Percentiles rank a stretch among this genome's conserved stretches.
phyloP scores from a whole-genome alignment of 2,888 invertebrate species.

The Plutella xylostella region DNA sequence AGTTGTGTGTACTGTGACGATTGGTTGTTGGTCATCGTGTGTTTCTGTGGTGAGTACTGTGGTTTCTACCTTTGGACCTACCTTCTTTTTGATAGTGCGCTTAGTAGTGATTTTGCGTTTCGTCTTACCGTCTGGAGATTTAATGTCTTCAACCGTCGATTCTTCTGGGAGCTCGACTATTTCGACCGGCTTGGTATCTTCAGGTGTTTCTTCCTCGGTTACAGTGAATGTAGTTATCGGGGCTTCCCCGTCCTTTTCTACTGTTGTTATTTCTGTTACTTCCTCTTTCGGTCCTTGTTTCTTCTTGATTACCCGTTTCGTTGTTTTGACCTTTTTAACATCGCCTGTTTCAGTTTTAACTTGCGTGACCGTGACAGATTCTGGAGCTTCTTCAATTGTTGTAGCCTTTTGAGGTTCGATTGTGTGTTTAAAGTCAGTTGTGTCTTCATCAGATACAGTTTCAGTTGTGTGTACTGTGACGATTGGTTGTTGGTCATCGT shows the following conservation, averaged over 20 bases:
- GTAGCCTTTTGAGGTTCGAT: neutral
- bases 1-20: slow-evolving; percentile 20
- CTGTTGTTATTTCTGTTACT: slow-evolving; percentile 23
- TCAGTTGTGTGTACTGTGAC: slow-evolving; percentile 27
- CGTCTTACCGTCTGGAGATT: slow-evolving; percentile 22
- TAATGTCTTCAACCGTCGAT: slow-evolving; percentile 18
- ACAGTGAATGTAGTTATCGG: slow-evolving; percentile 13
- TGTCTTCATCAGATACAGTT: slow-evolving; percentile 19
- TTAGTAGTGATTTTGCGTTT: slow-evolving; percentile 26
- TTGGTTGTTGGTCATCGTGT: slow-evolving; percentile 29
- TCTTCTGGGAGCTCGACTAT: slow-evolving; percentile 30
- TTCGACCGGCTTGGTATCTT: slow-evolving; percentile 9
- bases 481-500: slow-evolving; percentile 26
- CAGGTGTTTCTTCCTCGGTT: slow-evolving; percentile 17
- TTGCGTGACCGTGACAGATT: slow-evolving; percentile 21
- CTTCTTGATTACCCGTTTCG: slow-evolving; percentile 25
- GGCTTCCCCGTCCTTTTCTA: slow-evolving; percentile 20
- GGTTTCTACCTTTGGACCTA: slow-evolving; percentile 24
- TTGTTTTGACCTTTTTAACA: slow-evolving; percentile 28
- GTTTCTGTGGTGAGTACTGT: slow-evolving; percentile 30
- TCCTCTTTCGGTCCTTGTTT: slow-evolving; percentile 18
- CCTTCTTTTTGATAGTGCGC: slow-evolving; percentile 22
- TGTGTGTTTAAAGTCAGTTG: slow-evolving; percentile 13
- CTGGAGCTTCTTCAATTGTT: slow-evolving; percentile 11
- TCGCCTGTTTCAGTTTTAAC: slow-evolving; percentile 21